These are phyloP conservation scores for Malurus alboscapulatus DNA, from an alignment of 2,113 vertebrate species.

Conservation along the genomic window DNA sequence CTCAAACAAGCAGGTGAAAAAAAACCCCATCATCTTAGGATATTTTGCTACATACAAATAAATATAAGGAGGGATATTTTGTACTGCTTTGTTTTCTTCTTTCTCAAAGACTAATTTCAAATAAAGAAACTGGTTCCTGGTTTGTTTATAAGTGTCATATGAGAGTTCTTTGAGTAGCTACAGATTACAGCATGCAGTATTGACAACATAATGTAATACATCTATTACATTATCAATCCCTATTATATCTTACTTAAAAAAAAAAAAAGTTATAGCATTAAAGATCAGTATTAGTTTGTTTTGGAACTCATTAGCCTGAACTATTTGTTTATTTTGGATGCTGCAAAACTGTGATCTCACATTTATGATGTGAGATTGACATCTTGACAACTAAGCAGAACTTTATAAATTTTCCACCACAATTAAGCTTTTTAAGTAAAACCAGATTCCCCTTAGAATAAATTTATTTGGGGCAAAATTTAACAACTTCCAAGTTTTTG, in stretches of 20 bases:
- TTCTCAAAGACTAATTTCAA: neutral
- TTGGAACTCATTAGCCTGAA: neutral
- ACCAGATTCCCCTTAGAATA: neutral
- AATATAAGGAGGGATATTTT: neutral
- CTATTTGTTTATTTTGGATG: constrained; percentile 24
- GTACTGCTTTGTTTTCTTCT: neutral
- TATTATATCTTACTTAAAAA: neutral
- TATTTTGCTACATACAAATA: neutral
- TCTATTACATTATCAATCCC: neutral
- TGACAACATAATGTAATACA: neutral
- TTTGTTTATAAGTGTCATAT: neutral
- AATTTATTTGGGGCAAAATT: neutral
- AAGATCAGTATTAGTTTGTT: neutral
- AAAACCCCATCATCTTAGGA: neutral
- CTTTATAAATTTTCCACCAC: neutral
- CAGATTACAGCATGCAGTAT: neutral
- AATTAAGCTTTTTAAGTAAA: neutral
- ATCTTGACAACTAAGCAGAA: constrained; percentile 2
- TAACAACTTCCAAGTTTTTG: neutral
- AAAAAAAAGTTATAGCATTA: neutral
- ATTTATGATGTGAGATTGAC: constrained; percentile 32
- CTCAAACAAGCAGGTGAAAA: neutral
- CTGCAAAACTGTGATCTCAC: constrained; percentile 18
- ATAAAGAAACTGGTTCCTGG: neutral
- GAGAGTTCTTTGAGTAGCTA: constrained; percentile 2